Percentiles rank a stretch among this genome's conserved stretches.
Conservation (phyloP, 2,113 vertebrate genomes). For the Mesocricetus auratus region DNA sequence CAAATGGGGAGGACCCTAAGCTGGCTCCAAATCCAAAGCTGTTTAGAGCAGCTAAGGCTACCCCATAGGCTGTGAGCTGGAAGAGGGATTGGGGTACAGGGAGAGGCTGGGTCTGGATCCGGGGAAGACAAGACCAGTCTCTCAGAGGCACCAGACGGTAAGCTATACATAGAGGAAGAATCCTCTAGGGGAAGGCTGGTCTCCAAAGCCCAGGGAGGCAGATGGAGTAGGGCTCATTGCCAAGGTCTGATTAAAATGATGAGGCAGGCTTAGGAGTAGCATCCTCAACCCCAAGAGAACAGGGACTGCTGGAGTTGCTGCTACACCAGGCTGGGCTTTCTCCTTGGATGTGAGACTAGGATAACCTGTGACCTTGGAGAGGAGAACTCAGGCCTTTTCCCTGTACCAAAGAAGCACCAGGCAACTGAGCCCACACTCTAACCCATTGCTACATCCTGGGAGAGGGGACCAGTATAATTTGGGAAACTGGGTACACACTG, state of each 20-base stretch:
- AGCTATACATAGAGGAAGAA: not conserved
- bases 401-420: not conserved
- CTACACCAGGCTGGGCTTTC: not conserved
- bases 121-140: not conserved
- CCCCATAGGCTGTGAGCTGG: not conserved
- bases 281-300: not conserved
- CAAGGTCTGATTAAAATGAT: not conserved
- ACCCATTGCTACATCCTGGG: too few species aligned
- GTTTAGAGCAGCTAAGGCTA: not conserved
- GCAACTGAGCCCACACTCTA: too few species aligned
- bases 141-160: not conserved
- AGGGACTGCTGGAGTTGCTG: too few species aligned
- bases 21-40: not conserved
- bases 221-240: not conserved
- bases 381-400: not conserved
- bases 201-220: not conserved
- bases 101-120: not conserved
- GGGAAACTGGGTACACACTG: not conserved
- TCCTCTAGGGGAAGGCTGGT: not conserved
- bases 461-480: not conserved
- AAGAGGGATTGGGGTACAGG: not conserved
- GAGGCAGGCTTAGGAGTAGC: not conserved
- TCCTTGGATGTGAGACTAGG: not conserved
- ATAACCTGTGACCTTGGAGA: not conserved
- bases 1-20: not conserved